Percentiles rank a stretch among this genome's conserved stretches.
Evolutionary conservation across 2,113 vertebrate species (phyloP).

Genomic region (Psilopsiagon aurifrons): DNA sequence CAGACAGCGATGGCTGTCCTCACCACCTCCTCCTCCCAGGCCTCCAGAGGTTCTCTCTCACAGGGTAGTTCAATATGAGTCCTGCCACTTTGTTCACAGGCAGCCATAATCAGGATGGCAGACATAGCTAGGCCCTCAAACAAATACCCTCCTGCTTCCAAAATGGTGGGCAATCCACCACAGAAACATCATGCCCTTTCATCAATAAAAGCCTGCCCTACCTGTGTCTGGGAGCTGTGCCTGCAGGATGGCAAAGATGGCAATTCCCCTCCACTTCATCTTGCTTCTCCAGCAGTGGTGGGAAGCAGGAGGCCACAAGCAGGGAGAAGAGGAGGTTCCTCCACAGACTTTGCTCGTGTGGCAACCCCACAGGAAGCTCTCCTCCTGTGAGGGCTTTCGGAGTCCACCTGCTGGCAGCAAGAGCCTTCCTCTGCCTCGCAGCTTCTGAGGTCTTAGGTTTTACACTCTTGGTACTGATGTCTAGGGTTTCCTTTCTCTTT

Average conservation of each 20-base stretch:
- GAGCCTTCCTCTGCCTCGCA: conserved; percentile 28
- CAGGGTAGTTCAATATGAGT: not conserved
- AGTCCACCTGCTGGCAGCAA: conserved; percentile 47
- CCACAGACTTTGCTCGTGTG: not conserved
- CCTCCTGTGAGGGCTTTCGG: not conserved
- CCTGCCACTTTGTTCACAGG: rapidly evolving
- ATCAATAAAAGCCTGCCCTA: not conserved
- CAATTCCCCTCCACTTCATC: conserved; percentile 50
- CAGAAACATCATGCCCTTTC: not conserved
- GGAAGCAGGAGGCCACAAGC: not conserved
- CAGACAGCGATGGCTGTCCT: not conserved
- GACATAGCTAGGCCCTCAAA: rapidly evolving
- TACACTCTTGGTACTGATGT: not conserved
- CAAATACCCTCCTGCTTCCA: not conserved
- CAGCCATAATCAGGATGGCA: rapidly evolving
- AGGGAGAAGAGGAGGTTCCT: not conserved
- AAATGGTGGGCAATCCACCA: not conserved
- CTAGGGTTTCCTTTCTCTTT: conserved; percentile 15
- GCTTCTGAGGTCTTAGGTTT: conserved; percentile 53
- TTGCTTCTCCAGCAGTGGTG: not conserved
- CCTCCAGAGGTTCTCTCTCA: not conserved
- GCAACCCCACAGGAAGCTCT: conserved; percentile 72
- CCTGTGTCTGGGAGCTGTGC: conserved; percentile 46
- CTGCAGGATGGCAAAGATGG: not conserved
- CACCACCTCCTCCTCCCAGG: not conserved